Evolutionary conservation across 2,797 vertebrate genomes (phyloP).

Genomic region (Limnodromus scolopaceus): DNA sequence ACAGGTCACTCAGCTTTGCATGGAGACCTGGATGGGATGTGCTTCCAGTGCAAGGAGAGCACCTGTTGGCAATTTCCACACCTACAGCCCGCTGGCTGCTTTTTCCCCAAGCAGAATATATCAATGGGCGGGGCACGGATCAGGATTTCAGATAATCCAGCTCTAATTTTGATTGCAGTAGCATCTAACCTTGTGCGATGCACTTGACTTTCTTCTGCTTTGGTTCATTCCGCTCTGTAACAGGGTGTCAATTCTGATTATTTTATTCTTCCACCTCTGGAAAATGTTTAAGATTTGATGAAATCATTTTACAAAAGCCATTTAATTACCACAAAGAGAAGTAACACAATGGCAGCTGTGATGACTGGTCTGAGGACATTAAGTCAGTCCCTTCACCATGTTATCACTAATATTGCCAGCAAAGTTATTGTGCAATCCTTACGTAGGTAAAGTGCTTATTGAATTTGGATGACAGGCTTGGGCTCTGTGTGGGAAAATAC

Average conservation of each 20-base stretch:
- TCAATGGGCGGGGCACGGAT: neutral
- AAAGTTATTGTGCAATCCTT: neutral
- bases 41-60: neutral
- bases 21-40: neutral
- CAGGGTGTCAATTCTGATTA: neutral
- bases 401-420: neutral
- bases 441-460: conserved; percentile 9
- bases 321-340: neutral
- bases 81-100: accelerated
- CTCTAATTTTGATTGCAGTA: neutral
- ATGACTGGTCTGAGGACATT: neutral
- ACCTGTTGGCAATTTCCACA: neutral
- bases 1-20: neutral
- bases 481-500: conserved; percentile 24
- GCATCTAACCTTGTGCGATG: neutral
- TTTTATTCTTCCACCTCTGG: neutral
- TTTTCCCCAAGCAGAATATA: neutral
- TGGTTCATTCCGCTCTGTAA: neutral
- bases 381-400: neutral
- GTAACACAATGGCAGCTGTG: neutral
- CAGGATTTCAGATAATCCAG: neutral
- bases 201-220: neutral
- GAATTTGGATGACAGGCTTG: conserved; percentile 18
- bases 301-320: neutral
- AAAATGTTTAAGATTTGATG: neutral